phyloP scores from a whole-genome alignment of 1,140 invertebrate genomes.

The Oedothorax gibbosus region DNA sequence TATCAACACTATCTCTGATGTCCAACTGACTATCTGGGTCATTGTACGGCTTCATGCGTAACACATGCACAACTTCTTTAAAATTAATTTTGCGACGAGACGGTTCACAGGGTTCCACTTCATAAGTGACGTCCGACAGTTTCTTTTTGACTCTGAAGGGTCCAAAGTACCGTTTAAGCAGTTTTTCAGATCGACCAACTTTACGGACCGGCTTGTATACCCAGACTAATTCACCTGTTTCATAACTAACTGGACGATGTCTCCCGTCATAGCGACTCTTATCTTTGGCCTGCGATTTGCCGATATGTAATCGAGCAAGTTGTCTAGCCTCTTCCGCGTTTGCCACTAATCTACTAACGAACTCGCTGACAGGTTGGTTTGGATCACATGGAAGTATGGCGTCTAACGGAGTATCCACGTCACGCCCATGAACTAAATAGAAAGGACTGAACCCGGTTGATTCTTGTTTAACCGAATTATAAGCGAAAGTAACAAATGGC shows the following conservation, averaged over 20 bases:
- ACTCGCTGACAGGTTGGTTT: no score
- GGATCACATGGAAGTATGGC: neutral
- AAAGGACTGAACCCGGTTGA: conserved; percentile 63
- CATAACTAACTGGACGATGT: neutral
- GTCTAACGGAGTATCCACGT: conserved; percentile 27
- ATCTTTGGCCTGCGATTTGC: neutral
- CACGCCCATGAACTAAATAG: conserved; percentile 63
- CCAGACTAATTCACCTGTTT: neutral
- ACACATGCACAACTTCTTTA: neutral
- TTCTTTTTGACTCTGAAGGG: neutral
- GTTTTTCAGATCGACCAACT: neutral
- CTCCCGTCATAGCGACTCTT: neutral
- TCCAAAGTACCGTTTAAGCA: neutral
- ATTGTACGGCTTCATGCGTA: no score
- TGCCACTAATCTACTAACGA: no score
- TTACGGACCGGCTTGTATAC: neutral
- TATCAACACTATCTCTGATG: no score
- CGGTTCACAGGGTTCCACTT: neutral
- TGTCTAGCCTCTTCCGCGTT: no score
- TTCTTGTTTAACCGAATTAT: conserved; percentile 59
- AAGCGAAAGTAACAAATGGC: conserved; percentile 51
- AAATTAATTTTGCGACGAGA: no score
- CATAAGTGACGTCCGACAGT: neutral
- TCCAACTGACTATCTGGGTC: no score
- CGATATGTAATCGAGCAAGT: no score